Evolutionary conservation across 30 jellyfish, hydroid and myxozoan species (phyloP).

Genomic region (Nemopilema nomurai): DNA sequence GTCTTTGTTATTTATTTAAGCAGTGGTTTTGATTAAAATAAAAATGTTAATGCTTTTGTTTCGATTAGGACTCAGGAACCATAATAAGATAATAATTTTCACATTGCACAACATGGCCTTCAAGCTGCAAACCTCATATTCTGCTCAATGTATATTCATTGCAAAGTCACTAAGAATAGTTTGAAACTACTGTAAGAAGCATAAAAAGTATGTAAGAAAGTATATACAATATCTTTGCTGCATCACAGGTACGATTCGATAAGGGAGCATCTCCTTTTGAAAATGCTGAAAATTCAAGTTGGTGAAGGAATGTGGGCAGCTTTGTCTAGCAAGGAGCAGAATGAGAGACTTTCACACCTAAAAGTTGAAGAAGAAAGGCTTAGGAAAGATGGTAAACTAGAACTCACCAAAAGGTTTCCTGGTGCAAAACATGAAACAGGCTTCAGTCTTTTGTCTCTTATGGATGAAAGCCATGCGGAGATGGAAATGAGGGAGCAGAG

Average conservation of each 20-base stretch:
- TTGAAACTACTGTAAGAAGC: too few species aligned
- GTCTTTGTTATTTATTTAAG: too few species aligned
- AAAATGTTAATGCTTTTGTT: too few species aligned
- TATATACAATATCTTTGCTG: too few species aligned
- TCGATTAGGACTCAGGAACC: too few species aligned
- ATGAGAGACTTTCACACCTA: slow-evolving; percentile 74
- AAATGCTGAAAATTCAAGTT: slow-evolving; percentile 79
- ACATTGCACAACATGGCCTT: too few species aligned
- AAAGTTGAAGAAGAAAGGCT: slow-evolving; percentile 80
- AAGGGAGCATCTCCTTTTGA: slow-evolving; percentile 71
- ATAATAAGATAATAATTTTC: too few species aligned
- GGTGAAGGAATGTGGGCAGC: slow-evolving; percentile 99
- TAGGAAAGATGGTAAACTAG: slow-evolving; percentile 72
- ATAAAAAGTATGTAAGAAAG: too few species aligned
- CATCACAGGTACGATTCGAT: slow-evolving; percentile 70
- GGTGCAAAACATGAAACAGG: slow-evolving; percentile 65
- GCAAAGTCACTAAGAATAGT: too few species aligned
- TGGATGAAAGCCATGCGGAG: slow-evolving; percentile 90
- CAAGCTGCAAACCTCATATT: too few species aligned
- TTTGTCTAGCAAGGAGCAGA: slow-evolving; percentile 81
- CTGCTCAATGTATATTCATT: too few species aligned
- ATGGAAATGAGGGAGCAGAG: slow-evolving; percentile 54
- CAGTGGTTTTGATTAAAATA: too few species aligned
- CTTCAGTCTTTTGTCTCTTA: slow-evolving; percentile 43
- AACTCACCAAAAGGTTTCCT: slow-evolving; percentile 67